Base-by-base conservation (phyloP, 2,888 invertebrate genomes). In the Lepidochrysops patricia region DNA sequence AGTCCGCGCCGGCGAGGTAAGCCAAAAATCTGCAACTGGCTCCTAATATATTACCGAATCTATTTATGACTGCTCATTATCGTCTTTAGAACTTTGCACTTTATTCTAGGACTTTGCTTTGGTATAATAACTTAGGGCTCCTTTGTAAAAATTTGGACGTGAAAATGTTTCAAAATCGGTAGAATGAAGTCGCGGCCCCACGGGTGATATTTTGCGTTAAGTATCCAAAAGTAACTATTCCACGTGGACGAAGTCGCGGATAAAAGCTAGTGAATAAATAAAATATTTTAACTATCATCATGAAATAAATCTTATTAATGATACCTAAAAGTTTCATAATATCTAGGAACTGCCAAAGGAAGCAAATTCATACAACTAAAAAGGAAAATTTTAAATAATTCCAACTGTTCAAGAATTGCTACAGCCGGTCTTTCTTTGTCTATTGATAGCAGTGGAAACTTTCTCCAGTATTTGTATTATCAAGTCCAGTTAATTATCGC, bases 61-160 rank as follows among this genome's bases (percentile, higher is more conserved):
- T 82, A 81, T 84, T 82, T 86, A 84, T 75, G 73, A 71, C 32
- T 62, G 68, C 75, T 84, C 81, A 82, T 84, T 84, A 82, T 74
- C 67, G 70, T 74, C 77, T 80, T 77, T 66, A 68, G 68, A 74
- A 68, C 70, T 69, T 74, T 73, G 68, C 56, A 29, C 49, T 60
- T 49, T 60, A 52, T 58, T 32, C 9, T 7, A 43, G 43, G 43
- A 43, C 4, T 43, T 43, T 43, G 12, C 43, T 43, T 43, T 19
- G 9, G 43, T 43, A 19, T 23, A 43, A 23, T 43, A 23, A 23
- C 9, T 43, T 4, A 23, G 43, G 43, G 9, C 9, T 43, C 5
- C 23, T 43, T 43, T 9, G 7, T 43, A 9, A 7, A 29, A 29
- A 19, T 9, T 12, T 19, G 3, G 4, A 19, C 23, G 4, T 6